Evolutionary conservation across 2,797 vertebrate genomes (phyloP).

Genomic region (Hydrolagus colliei): DNA sequence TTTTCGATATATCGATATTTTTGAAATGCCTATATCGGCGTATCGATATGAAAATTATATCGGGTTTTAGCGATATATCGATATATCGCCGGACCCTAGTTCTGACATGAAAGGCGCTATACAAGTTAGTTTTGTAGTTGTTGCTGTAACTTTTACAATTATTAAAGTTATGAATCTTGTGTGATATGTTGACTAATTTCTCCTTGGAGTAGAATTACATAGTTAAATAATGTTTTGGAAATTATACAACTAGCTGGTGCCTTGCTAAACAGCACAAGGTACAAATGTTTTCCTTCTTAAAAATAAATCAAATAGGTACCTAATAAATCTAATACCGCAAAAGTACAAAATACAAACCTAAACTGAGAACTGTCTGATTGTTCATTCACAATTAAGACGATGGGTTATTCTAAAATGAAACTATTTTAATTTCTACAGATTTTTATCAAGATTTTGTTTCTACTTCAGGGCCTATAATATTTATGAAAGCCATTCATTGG

Average conservation of each 20-base stretch:
- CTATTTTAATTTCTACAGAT: too few species aligned
- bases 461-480: background rate
- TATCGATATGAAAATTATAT: too few species aligned
- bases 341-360: background rate
- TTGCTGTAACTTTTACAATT: background rate
- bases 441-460: background rate
- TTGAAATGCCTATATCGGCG: too few species aligned
- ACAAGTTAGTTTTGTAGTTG: too few species aligned
- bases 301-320: background rate
- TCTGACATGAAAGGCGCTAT: too few species aligned
- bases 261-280: background rate
- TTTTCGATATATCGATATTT: too few species aligned
- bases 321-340: background rate
- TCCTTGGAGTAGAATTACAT: background rate
- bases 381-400: background rate
- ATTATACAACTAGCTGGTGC: background rate
- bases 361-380: background rate
- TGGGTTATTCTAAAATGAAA: background rate
- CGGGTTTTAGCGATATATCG: too few species aligned
- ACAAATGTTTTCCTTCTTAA: background rate
- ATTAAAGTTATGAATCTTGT: background rate
- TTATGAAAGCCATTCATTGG: background rate
- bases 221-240: background rate
- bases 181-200: background rate
- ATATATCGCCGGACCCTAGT: too few species aligned